These are phyloP conservation scores for Sisyra nigra DNA, from an alignment of 2,888 invertebrate genomes.

Conservation along the genomic window DNA sequence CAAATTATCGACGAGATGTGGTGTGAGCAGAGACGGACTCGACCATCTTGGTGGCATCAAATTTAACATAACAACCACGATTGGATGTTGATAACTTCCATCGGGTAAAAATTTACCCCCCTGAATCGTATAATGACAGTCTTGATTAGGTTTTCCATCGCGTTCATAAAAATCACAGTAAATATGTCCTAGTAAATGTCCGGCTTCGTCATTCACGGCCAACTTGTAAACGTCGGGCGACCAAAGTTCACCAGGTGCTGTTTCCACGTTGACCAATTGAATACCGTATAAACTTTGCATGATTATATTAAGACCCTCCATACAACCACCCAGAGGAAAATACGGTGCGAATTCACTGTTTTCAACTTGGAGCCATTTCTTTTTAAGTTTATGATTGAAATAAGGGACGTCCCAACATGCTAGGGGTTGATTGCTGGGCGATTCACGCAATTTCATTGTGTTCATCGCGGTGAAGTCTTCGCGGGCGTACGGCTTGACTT, in stretches of 20 bases:
- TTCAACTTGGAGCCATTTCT: conserved; percentile 48
- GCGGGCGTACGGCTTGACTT: conserved; percentile 49
- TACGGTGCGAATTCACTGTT: conserved; percentile 65
- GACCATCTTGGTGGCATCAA: conserved; percentile 59
- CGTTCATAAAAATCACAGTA: conserved; percentile 96
- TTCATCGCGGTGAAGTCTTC: conserved; percentile 64
- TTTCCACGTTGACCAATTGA: conserved; percentile 51
- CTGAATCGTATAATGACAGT: conserved; percentile 97
- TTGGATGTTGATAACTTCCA: conserved; percentile 76
- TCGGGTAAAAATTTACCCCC: conserved; percentile 70
- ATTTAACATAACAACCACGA: conserved; percentile 87
- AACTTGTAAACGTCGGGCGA: conserved; percentile 78
- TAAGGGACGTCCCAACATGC: conserved; percentile 82
- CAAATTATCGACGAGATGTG: conserved; percentile 82
- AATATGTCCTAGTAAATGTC: conserved; percentile 78
- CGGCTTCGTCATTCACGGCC: conserved; percentile 67
- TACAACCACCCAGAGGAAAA: conserved; percentile 85
- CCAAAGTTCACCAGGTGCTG: conserved; percentile 74
- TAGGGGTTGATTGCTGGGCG: conserved; percentile 19
- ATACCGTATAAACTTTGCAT: conserved; percentile 73
- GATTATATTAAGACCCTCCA: conserved; percentile 92
- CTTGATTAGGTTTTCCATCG: conserved; percentile 84
- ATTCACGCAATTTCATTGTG: conserved; percentile 44
- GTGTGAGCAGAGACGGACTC: conserved; percentile 64
- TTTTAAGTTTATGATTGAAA: conserved; percentile 59